phyloP scores from a whole-genome alignment of 2,113 vertebrate genomes.

The Callipepla californica region DNA sequence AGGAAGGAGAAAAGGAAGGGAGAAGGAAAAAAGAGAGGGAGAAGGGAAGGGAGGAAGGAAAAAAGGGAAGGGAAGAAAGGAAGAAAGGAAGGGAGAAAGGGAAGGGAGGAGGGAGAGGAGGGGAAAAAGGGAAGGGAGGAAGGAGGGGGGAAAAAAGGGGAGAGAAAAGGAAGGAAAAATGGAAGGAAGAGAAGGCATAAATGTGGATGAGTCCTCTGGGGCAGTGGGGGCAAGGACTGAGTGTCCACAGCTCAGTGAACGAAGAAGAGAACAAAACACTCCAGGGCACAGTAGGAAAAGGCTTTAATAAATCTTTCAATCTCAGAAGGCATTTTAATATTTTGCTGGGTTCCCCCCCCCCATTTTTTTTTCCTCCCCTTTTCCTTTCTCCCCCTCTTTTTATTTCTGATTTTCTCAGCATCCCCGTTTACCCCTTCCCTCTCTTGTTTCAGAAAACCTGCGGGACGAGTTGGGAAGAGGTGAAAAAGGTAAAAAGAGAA shows the following conservation, averaged over 20 bases:
- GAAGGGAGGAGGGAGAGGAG: too few relatives aligned
- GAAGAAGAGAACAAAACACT: rapidly evolving
- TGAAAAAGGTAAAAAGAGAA: conserved; percentile 76
- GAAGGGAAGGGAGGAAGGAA: too few relatives aligned
- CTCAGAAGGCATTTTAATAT: not conserved
- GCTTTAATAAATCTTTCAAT: not conserved
- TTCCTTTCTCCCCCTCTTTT: not conserved
- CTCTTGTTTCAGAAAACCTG: conserved; percentile 72
- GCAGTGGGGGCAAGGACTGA: too few relatives aligned
- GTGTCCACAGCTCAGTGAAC: too few relatives aligned
- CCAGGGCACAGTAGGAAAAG: rapidly evolving
- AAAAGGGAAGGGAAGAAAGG: too few relatives aligned
- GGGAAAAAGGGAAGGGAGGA: too few relatives aligned
- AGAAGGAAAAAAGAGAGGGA: too few relatives aligned
- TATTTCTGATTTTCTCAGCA: rapidly evolving
- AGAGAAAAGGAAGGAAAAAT: too few relatives aligned
- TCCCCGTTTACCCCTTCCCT: not conserved
- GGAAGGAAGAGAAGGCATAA: not conserved
- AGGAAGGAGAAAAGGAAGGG: too few relatives aligned
- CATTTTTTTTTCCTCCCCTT: too few relatives aligned
- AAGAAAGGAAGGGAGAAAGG: too few relatives aligned
- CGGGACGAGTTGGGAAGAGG: conserved; percentile 79
- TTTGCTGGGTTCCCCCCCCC: not conserved
- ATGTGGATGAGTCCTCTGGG: rapidly evolving
- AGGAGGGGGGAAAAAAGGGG: too few relatives aligned